phyloP scores from a whole-genome alignment of 2,113 vertebrate species.

The Aptenodytes forsteri region DNA sequence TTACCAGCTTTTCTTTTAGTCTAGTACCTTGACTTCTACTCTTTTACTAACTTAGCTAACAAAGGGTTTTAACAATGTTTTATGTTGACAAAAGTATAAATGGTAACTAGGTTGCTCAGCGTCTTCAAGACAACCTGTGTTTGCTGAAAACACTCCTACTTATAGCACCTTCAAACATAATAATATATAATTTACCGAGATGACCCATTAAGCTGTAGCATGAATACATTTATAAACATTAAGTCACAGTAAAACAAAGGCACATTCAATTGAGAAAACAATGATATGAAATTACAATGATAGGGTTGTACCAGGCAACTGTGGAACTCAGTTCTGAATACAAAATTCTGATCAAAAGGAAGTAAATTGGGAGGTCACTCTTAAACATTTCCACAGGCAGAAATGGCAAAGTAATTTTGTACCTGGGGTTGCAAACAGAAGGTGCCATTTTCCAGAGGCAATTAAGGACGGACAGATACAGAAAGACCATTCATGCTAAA shows the following conservation, averaged over 20 bases:
- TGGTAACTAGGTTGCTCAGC: background rate
- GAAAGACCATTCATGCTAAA: background rate
- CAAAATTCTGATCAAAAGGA: background rate
- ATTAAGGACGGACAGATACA: background rate
- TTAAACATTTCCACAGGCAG: background rate
- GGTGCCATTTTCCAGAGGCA: background rate
- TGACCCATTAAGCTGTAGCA: background rate
- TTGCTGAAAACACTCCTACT: background rate
- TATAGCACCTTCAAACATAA: background rate
- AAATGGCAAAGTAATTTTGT: background rate
- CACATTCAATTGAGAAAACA: background rate
- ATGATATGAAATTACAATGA: background rate
- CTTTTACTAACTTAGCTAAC: background rate
- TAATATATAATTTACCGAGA: background rate
- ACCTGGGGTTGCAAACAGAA: background rate
- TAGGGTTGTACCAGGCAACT: background rate
- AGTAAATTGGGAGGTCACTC: background rate
- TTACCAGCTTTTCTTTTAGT: background rate
- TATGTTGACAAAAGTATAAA: background rate
- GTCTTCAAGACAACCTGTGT: background rate
- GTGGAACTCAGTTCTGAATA: background rate
- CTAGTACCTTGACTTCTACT: background rate
- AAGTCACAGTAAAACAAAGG: background rate
- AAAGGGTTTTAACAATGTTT: background rate
- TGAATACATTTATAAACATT: background rate